phyloP scores from a whole-genome alignment of 2,113 vertebrate species.

The Tragelaphus strepsiceros region DNA sequence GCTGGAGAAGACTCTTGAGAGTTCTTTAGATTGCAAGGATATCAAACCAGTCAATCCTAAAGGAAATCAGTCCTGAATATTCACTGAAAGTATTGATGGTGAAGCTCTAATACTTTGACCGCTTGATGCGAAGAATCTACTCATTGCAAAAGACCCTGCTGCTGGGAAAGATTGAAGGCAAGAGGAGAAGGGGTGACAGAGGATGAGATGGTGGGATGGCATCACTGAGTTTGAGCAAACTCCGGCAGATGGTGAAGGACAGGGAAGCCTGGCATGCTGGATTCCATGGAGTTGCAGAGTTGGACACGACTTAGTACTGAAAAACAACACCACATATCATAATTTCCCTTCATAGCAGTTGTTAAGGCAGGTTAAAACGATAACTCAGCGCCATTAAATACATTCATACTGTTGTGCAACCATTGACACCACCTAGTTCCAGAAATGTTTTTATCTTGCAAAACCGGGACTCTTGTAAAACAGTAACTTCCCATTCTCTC shows the following conservation, averaged over 20 bases:
- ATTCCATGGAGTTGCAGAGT: neutral
- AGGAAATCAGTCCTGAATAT: neutral
- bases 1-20: neutral
- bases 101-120: too few relatives aligned
- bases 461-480: neutral
- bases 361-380: neutral
- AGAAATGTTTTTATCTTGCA: neutral
- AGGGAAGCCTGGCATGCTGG: neutral
- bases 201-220: neutral
- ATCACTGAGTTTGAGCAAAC: neutral
- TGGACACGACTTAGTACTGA: neutral
- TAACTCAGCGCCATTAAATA: too few relatives aligned
- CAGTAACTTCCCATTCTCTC: accelerated
- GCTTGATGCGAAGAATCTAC: too few relatives aligned
- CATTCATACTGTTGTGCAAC: neutral
- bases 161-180: neutral
- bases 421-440: accelerated
- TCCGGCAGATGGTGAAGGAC: neutral
- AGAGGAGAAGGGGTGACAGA: neutral
- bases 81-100: too few relatives aligned
- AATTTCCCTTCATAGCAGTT: neutral
- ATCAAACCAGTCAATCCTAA: neutral
- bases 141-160: neutral
- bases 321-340: neutral
- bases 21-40: neutral